phyloP scores from a whole-genome alignment of 2,113 vertebrate species.

The Lampris megalopsis region DNA sequence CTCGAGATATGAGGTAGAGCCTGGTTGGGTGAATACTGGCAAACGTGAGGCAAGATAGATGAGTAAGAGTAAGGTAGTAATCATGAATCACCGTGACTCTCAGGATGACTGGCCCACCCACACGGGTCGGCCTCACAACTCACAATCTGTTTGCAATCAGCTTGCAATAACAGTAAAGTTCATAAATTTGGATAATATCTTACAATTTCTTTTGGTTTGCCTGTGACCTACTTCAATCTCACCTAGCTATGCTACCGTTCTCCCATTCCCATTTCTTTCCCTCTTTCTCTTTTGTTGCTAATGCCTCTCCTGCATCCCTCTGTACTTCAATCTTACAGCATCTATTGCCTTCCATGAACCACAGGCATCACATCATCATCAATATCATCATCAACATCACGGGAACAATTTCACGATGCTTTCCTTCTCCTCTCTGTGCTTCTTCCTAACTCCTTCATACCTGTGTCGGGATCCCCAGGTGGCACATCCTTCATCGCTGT shows the following conservation, averaged over 20 bases:
- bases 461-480: conserved; percentile 79
- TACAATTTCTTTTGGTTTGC: no score
- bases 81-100: conserved; percentile 25
- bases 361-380: not conserved
- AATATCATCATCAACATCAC: no score
- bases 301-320: no score
- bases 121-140: not conserved
- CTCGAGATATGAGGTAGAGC: conserved; percentile 1
- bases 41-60: conserved; percentile 22
- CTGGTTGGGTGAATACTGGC: conserved; percentile 8
- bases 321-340: not conserved
- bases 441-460: conserved; percentile 53
- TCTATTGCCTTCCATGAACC: not conserved
- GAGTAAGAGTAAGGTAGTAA: conserved; percentile 17
- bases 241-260: no score
- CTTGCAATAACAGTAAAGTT: not conserved
- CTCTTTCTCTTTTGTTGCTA: no score
- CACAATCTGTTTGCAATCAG: conserved; percentile 19
- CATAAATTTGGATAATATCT: not conserved
- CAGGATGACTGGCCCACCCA: conserved; percentile 2
- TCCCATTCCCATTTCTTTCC: no score
- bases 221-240: no score
- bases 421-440: no score
- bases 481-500: conserved; percentile 73
- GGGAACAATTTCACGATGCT: no score